These are phyloP conservation scores for Protomyctophum bolini DNA, from an alignment of 2,113 vertebrate genomes.

Conservation along the genomic window DNA sequence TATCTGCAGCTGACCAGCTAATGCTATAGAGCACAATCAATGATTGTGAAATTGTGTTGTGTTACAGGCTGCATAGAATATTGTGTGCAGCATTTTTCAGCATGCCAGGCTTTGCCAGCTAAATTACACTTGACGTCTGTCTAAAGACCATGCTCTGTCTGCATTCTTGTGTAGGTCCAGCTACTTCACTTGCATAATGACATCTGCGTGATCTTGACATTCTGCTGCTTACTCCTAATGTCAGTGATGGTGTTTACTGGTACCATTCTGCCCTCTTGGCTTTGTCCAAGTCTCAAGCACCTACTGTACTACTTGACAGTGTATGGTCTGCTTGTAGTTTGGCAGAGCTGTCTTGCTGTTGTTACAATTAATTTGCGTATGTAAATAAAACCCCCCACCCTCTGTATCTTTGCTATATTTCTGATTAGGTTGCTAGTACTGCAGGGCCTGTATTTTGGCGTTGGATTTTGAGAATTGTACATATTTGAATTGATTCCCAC, in stretches of 20 bases:
- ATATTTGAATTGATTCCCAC: too few relatives aligned
- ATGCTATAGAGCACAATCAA: background rate
- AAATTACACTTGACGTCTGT: background rate
- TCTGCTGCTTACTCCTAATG: background rate
- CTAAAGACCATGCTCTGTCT: background rate
- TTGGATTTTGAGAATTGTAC: too few relatives aligned
- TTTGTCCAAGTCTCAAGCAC: slow-evolving; percentile 1
- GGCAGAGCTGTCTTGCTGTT: slow-evolving; percentile 11
- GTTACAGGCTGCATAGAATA: background rate
- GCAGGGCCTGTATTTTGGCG: too few relatives aligned
- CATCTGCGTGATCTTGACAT: background rate
- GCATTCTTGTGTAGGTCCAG: background rate
- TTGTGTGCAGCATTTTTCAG: background rate
- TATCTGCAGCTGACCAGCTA: background rate
- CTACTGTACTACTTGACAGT: slow-evolving; percentile 1
- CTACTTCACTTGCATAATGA: background rate
- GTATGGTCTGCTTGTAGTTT: slow-evolving; percentile 1
- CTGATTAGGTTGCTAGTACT: slow-evolving; percentile 8
- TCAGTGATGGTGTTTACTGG: background rate
- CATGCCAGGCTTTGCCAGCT: background rate
- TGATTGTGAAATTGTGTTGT: background rate
- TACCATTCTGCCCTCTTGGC: background rate
- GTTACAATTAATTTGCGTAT: too few relatives aligned
- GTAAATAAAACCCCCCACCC: too few relatives aligned
- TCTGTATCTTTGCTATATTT: background rate